A percentile compares a stretch with the other conserved stretches of the same genome.
These are phyloP conservation scores for Miichthys miiuy DNA, from an alignment of 2,797 vertebrate species.

Conservation along the genomic window DNA sequence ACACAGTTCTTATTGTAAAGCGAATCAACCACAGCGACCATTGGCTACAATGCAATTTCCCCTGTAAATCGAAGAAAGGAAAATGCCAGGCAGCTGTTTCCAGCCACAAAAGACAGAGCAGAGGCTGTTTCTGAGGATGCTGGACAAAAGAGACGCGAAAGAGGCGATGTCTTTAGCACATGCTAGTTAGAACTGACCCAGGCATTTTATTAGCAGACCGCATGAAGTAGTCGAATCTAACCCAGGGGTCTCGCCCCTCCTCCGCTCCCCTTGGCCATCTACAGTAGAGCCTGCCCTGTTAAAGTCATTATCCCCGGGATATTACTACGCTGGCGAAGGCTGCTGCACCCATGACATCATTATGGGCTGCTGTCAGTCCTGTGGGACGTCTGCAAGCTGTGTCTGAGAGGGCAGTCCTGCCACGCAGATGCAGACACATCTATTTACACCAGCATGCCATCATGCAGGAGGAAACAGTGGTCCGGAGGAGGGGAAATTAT, in stretches of 20 bases:
- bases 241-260: slow-evolving; percentile 70
- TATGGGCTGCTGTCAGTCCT: slow-evolving; percentile 73
- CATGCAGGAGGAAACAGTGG: slow-evolving; percentile 56
- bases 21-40: slow-evolving; percentile 60
- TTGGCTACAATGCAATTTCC: slow-evolving; percentile 75
- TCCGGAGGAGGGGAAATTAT: slow-evolving; percentile 44
- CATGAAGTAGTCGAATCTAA: slow-evolving; percentile 74
- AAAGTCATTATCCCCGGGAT: slow-evolving; percentile 79
- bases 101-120: slow-evolving; percentile 70
- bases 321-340: slow-evolving; percentile 73
- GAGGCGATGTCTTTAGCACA: slow-evolving; percentile 78
- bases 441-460: slow-evolving; percentile 53
- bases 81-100: slow-evolving; percentile 77
- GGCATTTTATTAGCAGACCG: slow-evolving; percentile 77
- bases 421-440: slow-evolving; percentile 60
- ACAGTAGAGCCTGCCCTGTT: slow-evolving; percentile 72
- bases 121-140: slow-evolving; percentile 60
- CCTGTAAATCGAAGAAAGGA: slow-evolving; percentile 61
- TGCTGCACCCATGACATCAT: slow-evolving; percentile 84
- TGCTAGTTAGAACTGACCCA: slow-evolving; percentile 68
- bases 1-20: slow-evolving; percentile 68
- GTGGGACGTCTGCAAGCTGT: slow-evolving; percentile 68
- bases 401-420: slow-evolving; percentile 61
- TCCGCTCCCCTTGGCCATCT: slow-evolving; percentile 55
- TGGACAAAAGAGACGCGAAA: slow-evolving; percentile 58